Percentiles rank a stretch among this genome's conserved stretches.
Conservation (phyloP, 2,888 invertebrate genomes). For the Rhagonycha lutea region DNA sequence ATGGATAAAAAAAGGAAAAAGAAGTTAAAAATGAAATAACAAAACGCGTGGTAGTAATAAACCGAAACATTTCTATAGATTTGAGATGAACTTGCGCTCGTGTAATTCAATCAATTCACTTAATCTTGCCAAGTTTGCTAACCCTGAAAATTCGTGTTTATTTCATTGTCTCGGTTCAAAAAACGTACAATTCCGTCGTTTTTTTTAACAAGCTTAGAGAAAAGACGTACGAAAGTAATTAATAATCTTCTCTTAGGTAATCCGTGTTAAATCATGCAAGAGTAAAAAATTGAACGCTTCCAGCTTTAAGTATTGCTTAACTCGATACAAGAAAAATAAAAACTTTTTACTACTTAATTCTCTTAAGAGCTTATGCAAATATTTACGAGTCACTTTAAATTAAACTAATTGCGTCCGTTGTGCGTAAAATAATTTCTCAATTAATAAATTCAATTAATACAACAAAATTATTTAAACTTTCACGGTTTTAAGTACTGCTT, state of each 20-base stretch:
- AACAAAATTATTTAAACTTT: not conserved
- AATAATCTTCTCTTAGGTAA: not conserved
- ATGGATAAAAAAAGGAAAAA: not conserved
- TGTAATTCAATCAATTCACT: conserved; percentile 14
- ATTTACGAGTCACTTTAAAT: not conserved
- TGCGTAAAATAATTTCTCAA: not conserved
- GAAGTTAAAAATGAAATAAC: not conserved
- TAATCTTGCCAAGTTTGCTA: conserved; percentile 10
- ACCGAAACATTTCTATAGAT: not conserved
- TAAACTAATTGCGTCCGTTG: not conserved
- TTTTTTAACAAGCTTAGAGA: not conserved
- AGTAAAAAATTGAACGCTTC: not conserved
- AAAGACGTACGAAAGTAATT: not conserved
- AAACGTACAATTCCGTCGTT: conserved; percentile 5
- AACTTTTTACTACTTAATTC: not conserved
- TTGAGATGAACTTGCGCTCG: conserved; percentile 8
- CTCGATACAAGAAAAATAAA: not conserved
- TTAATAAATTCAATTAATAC: not conserved
- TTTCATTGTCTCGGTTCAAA: conserved; percentile 12
- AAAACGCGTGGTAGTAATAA: not conserved
- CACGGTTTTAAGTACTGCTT: not conserved
- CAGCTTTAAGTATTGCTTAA: not conserved
- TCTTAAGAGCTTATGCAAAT: not conserved
- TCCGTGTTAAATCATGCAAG: not conserved
- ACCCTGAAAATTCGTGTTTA: conserved; percentile 15